These are phyloP conservation scores for Drosophila lacteicornis DNA, from an alignment of 1,140 invertebrate species.

Conservation along the genomic window DNA sequence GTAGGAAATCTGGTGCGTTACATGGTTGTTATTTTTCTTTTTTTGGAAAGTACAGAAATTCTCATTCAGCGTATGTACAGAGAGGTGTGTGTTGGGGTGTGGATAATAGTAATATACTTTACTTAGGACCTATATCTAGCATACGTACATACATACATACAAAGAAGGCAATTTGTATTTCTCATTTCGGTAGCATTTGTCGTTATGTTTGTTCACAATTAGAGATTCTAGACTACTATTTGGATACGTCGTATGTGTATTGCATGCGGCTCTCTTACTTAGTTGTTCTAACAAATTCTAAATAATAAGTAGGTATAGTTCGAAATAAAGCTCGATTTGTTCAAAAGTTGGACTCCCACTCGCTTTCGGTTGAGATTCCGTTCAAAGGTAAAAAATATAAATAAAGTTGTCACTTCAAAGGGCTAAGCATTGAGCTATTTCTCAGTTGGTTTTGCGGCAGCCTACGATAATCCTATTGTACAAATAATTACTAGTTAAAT, in stretches of 20 bases:
- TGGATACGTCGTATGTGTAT: constrained; percentile 76
- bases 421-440: constrained; percentile 31
- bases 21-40: background rate
- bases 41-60: constrained; percentile 35
- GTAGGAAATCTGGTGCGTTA: constrained; percentile 42
- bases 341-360: constrained; percentile 49
- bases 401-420: constrained; percentile 27
- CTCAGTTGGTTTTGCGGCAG: constrained; percentile 31
- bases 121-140: constrained; percentile 42
- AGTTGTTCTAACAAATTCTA: constrained; percentile 33
- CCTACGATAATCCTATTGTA: constrained; percentile 38
- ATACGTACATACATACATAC: constrained; percentile 61
- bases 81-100: constrained; percentile 11
- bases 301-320: constrained; percentile 42
- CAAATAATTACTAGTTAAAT: constrained; percentile 58
- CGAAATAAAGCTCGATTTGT: constrained; percentile 74
- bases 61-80: constrained; percentile 49
- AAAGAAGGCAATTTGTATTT: constrained; percentile 43
- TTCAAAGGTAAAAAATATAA: constrained; percentile 26
- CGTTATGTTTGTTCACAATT: constrained; percentile 58
- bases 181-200: constrained; percentile 27
- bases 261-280: constrained; percentile 44
- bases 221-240: constrained; percentile 65
- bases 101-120: constrained; percentile 13
- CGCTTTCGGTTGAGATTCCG: constrained; percentile 49